Evolutionary conservation across 2,113 vertebrate genomes (phyloP), one percentile per base, ranked within the genome.

Genomic region (Sinocyclocheilus grahami): DNA sequence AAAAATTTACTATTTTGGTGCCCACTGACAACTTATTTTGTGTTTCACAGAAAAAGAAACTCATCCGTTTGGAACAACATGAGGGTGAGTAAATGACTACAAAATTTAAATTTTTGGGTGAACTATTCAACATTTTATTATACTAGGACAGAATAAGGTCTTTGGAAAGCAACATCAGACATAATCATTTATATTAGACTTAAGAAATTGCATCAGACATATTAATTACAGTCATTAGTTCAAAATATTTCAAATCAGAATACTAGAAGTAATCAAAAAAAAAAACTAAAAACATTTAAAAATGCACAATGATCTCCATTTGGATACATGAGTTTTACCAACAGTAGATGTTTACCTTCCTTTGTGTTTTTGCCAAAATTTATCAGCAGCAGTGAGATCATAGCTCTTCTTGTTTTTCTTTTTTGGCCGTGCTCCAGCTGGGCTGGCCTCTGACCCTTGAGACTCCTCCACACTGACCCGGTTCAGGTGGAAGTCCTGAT

Each of bases 361-460:
- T 93, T 98, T 99, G 93, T 99, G 98, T 58, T 97, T 98, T 92
- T 99, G 97, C 98, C 98, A 99, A 93, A 99, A 99, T 91, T 90
- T 96, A 95, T 99, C 98, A 71, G 96, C 96, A 5, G 94, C 91
- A 11, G 97, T 99, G 91, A 99, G 96, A 92, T 99, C 98, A 71
- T 98, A 99, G 81, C 93, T 96, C 90, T 97, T 98, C 86, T 96
- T 97, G 89, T 92, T 98, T 94, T 98, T 99, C 93, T 97, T 99
- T 92, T 99, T 99, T 82, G 98, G 98, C 91, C 98, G 95, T 87
- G 98, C 97, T 69, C 98, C 98, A 81, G 97, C 93, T 80, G 97
- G 96, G 74, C 96, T 95, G 63, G 91, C 95, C 92, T 99, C 98
- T 0, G 85, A 86, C 90, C 95, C 96, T 30, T 90, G 76, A 12